Evolutionary conservation across 2,888 invertebrate genomes (phyloP).

Genomic region (Macaria liturata): DNA sequence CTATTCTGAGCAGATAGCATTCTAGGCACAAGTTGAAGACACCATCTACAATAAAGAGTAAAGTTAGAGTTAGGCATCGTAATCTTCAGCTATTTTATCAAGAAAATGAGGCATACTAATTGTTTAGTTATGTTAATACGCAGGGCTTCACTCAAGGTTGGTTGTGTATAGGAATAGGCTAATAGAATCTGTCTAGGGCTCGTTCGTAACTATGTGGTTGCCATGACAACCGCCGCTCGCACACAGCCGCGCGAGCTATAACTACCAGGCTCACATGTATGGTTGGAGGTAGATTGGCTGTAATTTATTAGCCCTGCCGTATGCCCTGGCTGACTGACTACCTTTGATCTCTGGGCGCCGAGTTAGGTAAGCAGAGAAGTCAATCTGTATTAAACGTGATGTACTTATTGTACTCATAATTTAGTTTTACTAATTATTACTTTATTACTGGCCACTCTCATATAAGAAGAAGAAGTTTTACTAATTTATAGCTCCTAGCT

Average conservation of each 20-base stretch:
- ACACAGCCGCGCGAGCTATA: slow-evolving; percentile 32
- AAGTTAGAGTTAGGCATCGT: too few relatives aligned
- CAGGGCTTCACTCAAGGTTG: slow-evolving; percentile 11
- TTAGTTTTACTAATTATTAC: too few relatives aligned
- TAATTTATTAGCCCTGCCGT: slow-evolving; percentile 31
- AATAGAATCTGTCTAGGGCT: slow-evolving; percentile 29
- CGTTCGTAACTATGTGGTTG: slow-evolving; percentile 36
- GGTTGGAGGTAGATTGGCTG: slow-evolving; percentile 32
- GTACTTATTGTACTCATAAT: too few relatives aligned
- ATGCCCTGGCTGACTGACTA: slow-evolving; percentile 9
- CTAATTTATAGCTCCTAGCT: too few relatives aligned
- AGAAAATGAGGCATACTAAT: slow-evolving; percentile 9
- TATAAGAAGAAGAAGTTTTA: too few relatives aligned
- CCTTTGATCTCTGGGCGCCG: slow-evolving; percentile 19
- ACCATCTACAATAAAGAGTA: too few relatives aligned
- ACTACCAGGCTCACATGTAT: slow-evolving; percentile 42
- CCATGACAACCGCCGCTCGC: slow-evolving; percentile 47
- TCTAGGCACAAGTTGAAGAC: background rate
- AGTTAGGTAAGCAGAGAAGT: background rate
- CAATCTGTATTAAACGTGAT: too few relatives aligned
- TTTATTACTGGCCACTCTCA: too few relatives aligned
- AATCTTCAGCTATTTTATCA: background rate
- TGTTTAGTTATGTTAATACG: background rate
- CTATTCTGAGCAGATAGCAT: background rate
- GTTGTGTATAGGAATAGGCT: slow-evolving; percentile 22